Base-by-base conservation (phyloP, 2,113 vertebrate genomes). In the Poecilia latipinna region DNA sequence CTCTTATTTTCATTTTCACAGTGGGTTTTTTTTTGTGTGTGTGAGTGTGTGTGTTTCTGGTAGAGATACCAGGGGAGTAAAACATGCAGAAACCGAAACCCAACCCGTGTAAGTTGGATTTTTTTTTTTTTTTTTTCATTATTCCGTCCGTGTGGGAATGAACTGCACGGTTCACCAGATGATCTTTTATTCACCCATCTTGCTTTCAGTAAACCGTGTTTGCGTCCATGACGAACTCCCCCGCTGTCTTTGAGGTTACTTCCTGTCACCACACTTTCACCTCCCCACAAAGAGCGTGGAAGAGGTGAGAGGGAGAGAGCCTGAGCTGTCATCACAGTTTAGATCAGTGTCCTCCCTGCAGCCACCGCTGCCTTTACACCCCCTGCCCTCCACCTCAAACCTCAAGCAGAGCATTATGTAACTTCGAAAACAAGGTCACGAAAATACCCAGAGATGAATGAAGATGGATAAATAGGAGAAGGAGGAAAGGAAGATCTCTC, bases 261-360 rank as follows among this genome's bases (percentile, higher is more conserved):
- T 72, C 62, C 66, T 80, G 79, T 88, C 39, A 31, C 79, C 77
- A 67, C 71, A 3, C 68, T 79, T 81, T 89, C 88, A 88, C 87
- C 83, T 86, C 84, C 75, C 67, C 75, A 68, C 68, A 28, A 57
- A 82, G 81, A 78, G 82, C 29, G 51, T 32, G 83, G 80, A 86
- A 84, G 89, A 89, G 86, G 85, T 90, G 85, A 89, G 86, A 91
- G 87, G 67, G 84, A 85, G 84, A 78, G 82, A 90, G 77, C 79
- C 85, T 33, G 37, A 86, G 82, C 89, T 93, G 91, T 88, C 88
- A 86, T 79, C 83, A 83, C 75, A 80, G 86, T 84, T 93, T 89
- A 92, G 86, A 88, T 91, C 86, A 87, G 65, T 82, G 78, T 79
- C 83, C 85, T 74, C 74, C 85, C 71, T 74, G 72, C 70, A 65